phyloP scores from a whole-genome alignment of 2,797 vertebrate genomes.

The Amazona finschi region DNA sequence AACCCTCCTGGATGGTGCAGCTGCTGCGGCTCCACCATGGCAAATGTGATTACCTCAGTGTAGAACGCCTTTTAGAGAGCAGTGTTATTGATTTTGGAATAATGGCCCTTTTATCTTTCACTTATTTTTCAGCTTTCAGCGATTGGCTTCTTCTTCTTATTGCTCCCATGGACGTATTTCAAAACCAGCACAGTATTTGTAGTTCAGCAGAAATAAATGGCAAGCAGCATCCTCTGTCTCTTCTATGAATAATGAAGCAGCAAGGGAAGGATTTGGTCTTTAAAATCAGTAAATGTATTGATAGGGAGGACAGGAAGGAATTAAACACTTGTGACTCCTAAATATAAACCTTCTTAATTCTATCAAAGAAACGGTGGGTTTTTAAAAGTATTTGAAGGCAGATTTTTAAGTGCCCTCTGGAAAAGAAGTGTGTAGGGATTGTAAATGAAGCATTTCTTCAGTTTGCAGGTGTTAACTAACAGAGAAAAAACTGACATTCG shows the following conservation, averaged over 20 bases:
- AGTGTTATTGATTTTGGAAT: slow-evolving; percentile 65
- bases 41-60: slow-evolving; percentile 63
- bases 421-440: not conserved
- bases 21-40: not conserved
- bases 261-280: slow-evolving; percentile 25
- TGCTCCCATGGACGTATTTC: slow-evolving; percentile 65
- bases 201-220: slow-evolving; percentile 62
- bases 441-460: not conserved
- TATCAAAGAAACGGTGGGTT: not conserved
- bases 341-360: not conserved
- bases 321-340: not conserved
- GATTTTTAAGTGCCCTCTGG: not conserved
- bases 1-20: not conserved
- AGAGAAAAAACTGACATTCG: not conserved
- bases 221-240: not conserved
- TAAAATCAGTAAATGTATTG: slow-evolving; percentile 32
- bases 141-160: slow-evolving; percentile 36
- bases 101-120: slow-evolving; percentile 72
- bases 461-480: not conserved
- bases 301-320: slow-evolving; percentile 31
- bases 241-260: slow-evolving; percentile 69
- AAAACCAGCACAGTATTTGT: slow-evolving; percentile 35
- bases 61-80: slow-evolving; percentile 28
- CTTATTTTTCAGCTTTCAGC: slow-evolving; percentile 65
- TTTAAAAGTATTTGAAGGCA: not conserved